Evolutionary conservation across 1,140 invertebrate species (phyloP).

Genomic region (Aphis craccivora): DNA sequence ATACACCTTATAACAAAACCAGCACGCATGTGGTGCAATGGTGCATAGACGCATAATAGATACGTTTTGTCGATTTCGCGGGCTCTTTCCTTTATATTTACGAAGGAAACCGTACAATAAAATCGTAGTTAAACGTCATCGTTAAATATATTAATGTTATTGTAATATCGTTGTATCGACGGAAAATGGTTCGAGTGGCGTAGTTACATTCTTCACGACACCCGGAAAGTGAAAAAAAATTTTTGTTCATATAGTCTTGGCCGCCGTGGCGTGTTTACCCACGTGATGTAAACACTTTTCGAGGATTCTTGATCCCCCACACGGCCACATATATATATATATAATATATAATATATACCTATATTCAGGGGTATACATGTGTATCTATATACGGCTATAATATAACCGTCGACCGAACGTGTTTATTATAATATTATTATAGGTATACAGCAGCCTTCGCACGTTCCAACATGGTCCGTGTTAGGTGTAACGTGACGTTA

Average conservation of each 20-base stretch:
- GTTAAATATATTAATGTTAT: background rate
- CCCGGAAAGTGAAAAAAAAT: background rate
- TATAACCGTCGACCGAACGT: background rate
- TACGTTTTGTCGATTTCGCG: background rate
- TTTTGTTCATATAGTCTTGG: background rate
- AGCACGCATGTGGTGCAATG: too few species aligned
- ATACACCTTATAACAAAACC: background rate
- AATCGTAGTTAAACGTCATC: background rate
- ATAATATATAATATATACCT: too few species aligned
- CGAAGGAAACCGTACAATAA: background rate
- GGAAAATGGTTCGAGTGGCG: background rate
- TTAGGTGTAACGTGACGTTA: background rate
- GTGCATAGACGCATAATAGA: background rate
- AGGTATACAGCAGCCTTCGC: background rate
- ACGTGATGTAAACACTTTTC: background rate
- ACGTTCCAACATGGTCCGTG: background rate
- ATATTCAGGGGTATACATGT: background rate
- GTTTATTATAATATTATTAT: background rate
- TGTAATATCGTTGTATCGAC: background rate
- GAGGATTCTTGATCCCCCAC: background rate
- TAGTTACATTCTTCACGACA: background rate
- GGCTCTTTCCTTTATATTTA: background rate
- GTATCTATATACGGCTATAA: background rate
- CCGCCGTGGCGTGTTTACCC: background rate
- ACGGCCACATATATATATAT: too few species aligned